Percentiles rank a stretch among this genome's conserved stretches.
These are phyloP conservation scores for Pseudocheirus occidentalis DNA, from an alignment of 2,797 vertebrate species.

Conservation along the genomic window DNA sequence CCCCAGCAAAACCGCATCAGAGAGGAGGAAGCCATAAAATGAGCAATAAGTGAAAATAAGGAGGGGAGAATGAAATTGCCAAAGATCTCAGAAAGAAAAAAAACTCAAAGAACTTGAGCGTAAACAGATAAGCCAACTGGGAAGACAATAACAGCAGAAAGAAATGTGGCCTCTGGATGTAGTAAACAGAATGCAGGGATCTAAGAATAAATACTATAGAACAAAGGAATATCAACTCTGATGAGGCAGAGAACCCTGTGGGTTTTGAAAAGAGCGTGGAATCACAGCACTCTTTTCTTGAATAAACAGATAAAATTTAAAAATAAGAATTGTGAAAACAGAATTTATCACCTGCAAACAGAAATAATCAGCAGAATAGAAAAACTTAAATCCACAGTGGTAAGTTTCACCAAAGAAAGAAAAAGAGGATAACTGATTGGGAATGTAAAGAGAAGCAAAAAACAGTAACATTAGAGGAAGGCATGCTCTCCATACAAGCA, in stretches of 20 bases:
- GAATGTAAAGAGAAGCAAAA: background rate
- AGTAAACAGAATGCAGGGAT: background rate
- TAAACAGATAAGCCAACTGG: background rate
- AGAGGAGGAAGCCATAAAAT: background rate
- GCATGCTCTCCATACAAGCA: background rate
- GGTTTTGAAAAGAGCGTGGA: background rate
- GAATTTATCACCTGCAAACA: background rate
- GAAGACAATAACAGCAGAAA: background rate
- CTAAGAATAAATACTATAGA: background rate
- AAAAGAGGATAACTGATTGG: background rate
- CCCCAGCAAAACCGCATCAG: background rate
- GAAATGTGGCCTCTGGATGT: background rate
- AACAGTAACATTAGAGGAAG: background rate
- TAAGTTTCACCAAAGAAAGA: background rate
- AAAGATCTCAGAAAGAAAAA: background rate
- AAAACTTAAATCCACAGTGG: background rate
- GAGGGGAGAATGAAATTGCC: background rate
- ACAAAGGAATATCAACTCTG: background rate
- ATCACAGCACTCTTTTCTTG: background rate
- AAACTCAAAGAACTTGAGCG: background rate
- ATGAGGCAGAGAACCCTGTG: background rate
- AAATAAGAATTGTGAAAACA: background rate
- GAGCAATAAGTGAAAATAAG: background rate
- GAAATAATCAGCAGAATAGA: background rate
- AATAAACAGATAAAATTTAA: background rate